phyloP scores from a whole-genome alignment of 2,113 vertebrate genomes.

The Solea senegalensis region DNA sequence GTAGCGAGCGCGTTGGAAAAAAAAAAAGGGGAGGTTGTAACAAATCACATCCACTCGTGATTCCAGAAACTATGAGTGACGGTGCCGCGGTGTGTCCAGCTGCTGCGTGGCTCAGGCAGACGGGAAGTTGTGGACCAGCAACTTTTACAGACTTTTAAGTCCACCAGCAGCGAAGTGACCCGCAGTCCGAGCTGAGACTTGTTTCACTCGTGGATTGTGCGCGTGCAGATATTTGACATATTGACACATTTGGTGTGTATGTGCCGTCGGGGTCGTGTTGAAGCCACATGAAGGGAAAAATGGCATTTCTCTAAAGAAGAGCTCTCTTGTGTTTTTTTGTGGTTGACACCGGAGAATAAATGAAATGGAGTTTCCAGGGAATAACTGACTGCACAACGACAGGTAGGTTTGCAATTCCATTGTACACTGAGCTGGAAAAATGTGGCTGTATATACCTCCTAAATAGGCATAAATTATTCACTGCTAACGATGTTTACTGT shows the following conservation, averaged over 20 bases:
- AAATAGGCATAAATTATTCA: too few relatives aligned
- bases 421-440: background rate
- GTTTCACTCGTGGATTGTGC: conserved; percentile 50
- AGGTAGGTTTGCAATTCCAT: conserved; percentile 66
- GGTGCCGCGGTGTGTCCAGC: conserved; percentile 25
- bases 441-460: background rate
- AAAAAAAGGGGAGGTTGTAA: conserved; percentile 30
- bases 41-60: conserved; percentile 3
- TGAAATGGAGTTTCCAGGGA: conserved; percentile 73
- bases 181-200: conserved; percentile 43
- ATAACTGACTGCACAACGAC: conserved; percentile 78
- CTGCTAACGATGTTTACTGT: too few relatives aligned
- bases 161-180: conserved; percentile 41
- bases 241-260: background rate
- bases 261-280: conserved; percentile 35
- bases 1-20: conserved; percentile 16
- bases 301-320: conserved; percentile 65
- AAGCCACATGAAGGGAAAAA: conserved; percentile 72
- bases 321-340: conserved; percentile 60
- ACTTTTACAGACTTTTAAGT: conserved; percentile 79
- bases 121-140: conserved; percentile 75
- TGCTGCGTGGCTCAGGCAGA: conserved; percentile 45
- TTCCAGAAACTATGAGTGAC: conserved; percentile 48
- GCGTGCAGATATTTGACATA: conserved; percentile 38
- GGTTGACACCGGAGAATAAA: conserved; percentile 79